These are phyloP conservation scores for Pelochelys cantorii DNA, from an alignment of 2,797 vertebrate genomes.

Conservation along the genomic window DNA sequence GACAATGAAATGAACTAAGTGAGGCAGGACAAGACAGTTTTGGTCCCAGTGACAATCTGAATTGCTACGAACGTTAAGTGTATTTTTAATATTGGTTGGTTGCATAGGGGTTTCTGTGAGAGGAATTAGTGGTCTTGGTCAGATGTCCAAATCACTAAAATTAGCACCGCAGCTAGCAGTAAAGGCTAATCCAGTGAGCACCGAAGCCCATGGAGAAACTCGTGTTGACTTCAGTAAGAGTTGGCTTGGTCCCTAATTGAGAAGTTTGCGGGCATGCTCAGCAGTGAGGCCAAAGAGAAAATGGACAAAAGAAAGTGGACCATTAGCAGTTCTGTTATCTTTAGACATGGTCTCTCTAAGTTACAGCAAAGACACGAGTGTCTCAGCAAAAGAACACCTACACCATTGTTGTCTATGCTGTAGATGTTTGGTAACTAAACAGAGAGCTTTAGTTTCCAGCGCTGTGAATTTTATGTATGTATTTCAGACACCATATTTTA, in stretches of 20 bases:
- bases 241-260: background rate
- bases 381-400: background rate
- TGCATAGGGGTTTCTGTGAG: background rate
- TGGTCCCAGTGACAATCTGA: background rate
- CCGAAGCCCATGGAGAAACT: slow-evolving; percentile 6
- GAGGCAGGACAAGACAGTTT: background rate
- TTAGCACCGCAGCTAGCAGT: background rate
- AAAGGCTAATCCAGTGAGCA: background rate
- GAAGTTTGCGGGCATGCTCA: background rate
- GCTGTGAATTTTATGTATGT: background rate
- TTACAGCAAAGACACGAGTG: background rate
- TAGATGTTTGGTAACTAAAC: background rate
- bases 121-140: background rate
- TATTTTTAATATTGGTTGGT: background rate
- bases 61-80: background rate
- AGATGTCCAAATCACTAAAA: background rate
- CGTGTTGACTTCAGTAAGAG: background rate
- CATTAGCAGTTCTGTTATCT: background rate
- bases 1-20: slow-evolving; percentile 19
- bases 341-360: background rate
- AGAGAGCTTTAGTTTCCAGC: background rate
- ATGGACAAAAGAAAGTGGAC: background rate
- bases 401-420: background rate
- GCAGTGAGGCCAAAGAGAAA: background rate
- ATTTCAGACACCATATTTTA: background rate